Evolutionary conservation across 2,797 vertebrate species (phyloP).

Genomic region (Sphaeramia orbicularis): DNA sequence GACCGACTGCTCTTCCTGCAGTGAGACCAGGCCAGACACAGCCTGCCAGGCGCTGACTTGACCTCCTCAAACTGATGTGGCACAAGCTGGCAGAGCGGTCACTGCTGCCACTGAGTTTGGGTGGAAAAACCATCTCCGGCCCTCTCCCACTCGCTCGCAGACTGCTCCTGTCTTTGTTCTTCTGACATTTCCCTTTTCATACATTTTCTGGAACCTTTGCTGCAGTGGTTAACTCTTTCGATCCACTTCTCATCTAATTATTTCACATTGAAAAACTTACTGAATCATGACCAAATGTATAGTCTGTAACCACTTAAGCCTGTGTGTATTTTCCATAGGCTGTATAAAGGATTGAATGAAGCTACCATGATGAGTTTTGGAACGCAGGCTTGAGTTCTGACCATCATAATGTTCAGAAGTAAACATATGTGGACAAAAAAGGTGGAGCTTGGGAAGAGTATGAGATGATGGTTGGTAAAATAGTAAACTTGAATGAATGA

Average conservation of each 20-base stretch:
- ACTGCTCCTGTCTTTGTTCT: constrained; percentile 42
- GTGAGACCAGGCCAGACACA: constrained; percentile 77
- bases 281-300: too few species aligned
- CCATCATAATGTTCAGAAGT: too few species aligned
- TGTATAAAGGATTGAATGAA: too few species aligned
- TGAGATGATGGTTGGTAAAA: too few species aligned
- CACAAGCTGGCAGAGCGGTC: constrained; percentile 74
- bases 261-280: background rate
- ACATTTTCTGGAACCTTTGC: constrained; percentile 12
- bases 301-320: too few species aligned
- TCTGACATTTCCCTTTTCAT: constrained; percentile 2
- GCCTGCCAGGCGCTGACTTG: constrained; percentile 74
- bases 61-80: constrained; percentile 84
- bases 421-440: too few species aligned
- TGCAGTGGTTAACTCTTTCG: background rate
- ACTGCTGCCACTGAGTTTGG: constrained; percentile 62
- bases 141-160: constrained; percentile 36
- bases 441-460: too few species aligned
- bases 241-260: background rate
- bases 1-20: constrained; percentile 47
- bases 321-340: too few species aligned
- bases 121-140: constrained; percentile 52
- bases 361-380: too few species aligned
- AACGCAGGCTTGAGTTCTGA: too few species aligned
- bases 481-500: too few species aligned